Base-by-base conservation (phyloP, 1,140 invertebrate species). In the Drosophila ironensis region DNA sequence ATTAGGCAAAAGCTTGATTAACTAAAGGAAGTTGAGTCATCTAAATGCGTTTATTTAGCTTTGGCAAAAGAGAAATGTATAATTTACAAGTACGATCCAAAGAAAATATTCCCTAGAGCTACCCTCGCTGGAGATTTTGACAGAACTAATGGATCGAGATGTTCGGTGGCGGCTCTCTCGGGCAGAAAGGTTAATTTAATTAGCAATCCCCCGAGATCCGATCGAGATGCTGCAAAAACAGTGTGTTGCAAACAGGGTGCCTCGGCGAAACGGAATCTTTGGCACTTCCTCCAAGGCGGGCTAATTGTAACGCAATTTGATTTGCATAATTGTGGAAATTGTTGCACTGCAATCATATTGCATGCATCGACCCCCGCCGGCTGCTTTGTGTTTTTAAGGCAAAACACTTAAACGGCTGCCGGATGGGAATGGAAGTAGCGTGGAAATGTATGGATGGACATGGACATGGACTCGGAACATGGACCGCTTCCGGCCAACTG, bases 151-250 rank as follows among this genome's bases (percentile, higher is more conserved):
- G 8, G 16, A 30, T 14, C 20, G 2, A 56, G n/a, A 56, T 54
- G 22, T 42, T 44, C 40, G 6, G 28, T 42, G 16, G 24, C 12
- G 9, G 8, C 19, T 35, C 19, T 35, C 9, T 22, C 28, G 54
- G 73, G 35, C 51, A 46, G 17, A 80, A 48, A 80, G 78, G 78
- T 84, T 80, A 84, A 84, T 84, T 84, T 54, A 84, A 84, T 84
- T 84, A 80, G 20, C n/a, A 25, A 27, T 8, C 28, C 27, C 24
- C 50, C 9, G 9, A 69, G 66, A 63, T 57, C 56, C 24, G 40
- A 37, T 11, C 35, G 4, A 37, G 7, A 19, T 9, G 9, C n/a
- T 7, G 17, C 7, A 16, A 12, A 6, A 3, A 41, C 20, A 14
- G 33, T 20, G 33, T 59, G 54, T 70, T 44, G 30, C 24, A 44